Conservation (phyloP, 2,888 invertebrate species). For the Lasioglossum malachurum region DNA sequence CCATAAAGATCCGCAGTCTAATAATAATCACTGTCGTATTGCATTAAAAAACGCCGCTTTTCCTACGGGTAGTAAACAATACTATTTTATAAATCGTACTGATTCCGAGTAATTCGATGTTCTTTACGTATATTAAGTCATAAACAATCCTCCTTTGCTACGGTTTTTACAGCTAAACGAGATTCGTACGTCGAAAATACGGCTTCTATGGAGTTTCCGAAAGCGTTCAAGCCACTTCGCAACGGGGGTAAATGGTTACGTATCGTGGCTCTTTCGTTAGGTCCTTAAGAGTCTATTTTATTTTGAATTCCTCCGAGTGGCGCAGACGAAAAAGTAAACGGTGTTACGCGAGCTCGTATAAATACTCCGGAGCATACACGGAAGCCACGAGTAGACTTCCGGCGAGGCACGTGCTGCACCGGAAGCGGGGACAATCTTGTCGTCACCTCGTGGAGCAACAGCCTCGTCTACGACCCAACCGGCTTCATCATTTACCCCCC, state of each 20-base stretch:
- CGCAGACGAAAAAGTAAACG: slow-evolving; percentile 33
- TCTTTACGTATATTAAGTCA: not conserved
- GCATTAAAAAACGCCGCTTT: no score
- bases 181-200: not conserved
- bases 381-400: slow-evolving; percentile 70
- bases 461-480: slow-evolving; percentile 40
- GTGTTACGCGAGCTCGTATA: slow-evolving; percentile 40
- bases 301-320: slow-evolving; percentile 26
- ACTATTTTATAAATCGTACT: no score
- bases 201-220: not conserved
- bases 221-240: not conserved
- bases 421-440: slow-evolving; percentile 75
- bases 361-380: slow-evolving; percentile 47
- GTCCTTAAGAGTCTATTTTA: not conserved
- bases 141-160: not conserved
- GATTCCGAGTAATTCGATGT: no score
- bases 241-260: not conserved
- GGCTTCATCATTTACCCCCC: slow-evolving; percentile 36
- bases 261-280: not conserved
- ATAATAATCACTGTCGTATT: no score
- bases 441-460: slow-evolving; percentile 68
- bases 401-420: slow-evolving; percentile 76
- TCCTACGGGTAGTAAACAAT: no score
- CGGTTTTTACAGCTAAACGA: not conserved
- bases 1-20: no score